Conservation (phyloP, 2,888 invertebrate species). For the Pinctada fucata region DNA sequence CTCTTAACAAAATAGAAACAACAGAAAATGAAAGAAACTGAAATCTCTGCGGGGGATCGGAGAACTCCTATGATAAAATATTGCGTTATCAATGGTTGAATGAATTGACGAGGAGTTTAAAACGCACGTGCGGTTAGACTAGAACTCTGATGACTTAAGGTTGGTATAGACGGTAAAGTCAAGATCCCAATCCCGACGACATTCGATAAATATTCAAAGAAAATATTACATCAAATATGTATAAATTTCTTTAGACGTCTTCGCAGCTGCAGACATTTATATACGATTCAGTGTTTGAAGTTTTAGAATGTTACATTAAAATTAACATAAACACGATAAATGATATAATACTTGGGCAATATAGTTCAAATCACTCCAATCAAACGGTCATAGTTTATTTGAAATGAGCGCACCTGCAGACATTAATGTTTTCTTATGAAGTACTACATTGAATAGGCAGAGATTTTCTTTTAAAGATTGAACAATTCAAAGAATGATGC, state of each 20-base stretch:
- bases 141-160: too few species aligned
- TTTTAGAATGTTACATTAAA: not conserved
- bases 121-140: not conserved
- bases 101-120: not conserved
- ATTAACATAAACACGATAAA: slow-evolving; percentile 3
- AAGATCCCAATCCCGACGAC: not conserved
- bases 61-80: not conserved
- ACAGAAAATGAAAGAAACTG: slow-evolving; percentile 8
- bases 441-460: not conserved
- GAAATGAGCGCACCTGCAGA: not conserved
- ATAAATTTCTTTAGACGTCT: not conserved
- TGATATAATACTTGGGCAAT: not conserved
- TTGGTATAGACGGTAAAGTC: too few species aligned
- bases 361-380: not conserved
- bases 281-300: not conserved
- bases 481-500: slow-evolving; percentile 1
- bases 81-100: not conserved
- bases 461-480: not conserved
- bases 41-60: slow-evolving; percentile 15
- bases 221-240: not conserved
- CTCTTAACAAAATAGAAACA: not conserved
- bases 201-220: slow-evolving; percentile 1
- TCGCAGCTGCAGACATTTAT: not conserved
- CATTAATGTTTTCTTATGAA: not conserved
- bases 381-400: slow-evolving; percentile 4